These are phyloP conservation scores for Lepidocolaptes lacrymiger DNA, from an alignment of 2,797 vertebrate genomes.

Conservation along the genomic window DNA sequence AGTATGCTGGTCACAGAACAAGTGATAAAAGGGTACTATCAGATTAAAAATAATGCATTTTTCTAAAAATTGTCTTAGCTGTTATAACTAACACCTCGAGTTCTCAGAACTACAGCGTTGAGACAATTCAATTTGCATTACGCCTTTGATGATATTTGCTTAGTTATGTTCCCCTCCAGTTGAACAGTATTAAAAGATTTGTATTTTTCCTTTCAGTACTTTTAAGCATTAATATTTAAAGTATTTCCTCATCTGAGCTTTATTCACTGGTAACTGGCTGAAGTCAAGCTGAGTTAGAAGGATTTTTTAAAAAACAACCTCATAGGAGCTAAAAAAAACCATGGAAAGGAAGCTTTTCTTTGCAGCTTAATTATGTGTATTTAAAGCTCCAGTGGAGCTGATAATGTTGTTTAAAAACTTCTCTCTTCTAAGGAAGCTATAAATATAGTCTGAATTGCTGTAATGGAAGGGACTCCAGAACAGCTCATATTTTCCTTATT, in stretches of 20 bases:
- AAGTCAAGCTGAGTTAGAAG: slow-evolving; percentile 22
- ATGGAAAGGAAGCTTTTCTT: slow-evolving; percentile 7
- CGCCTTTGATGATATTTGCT: slow-evolving; percentile 37
- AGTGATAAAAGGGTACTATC: slow-evolving; percentile 28
- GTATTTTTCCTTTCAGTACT: neutral
- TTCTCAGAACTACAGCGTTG: slow-evolving; percentile 22
- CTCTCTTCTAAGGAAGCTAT: neutral
- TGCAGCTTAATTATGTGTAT: slow-evolving; percentile 56
- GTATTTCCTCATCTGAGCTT: slow-evolving; percentile 8
- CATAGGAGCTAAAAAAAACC: neutral
- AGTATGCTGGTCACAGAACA: slow-evolving; percentile 23
- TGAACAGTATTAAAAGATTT: slow-evolving; percentile 13
- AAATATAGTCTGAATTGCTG: slow-evolving; percentile 28
- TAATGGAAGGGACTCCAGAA: neutral
- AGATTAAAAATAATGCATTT: slow-evolving; percentile 29
- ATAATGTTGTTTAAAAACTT: slow-evolving; percentile 52
- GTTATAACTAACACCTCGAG: slow-evolving; percentile 31
- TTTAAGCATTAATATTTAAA: slow-evolving; percentile 33
- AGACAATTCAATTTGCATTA: slow-evolving; percentile 39
- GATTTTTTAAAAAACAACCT: neutral
- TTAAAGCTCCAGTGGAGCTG: slow-evolving; percentile 55
- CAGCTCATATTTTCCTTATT: neutral
- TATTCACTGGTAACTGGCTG: slow-evolving; percentile 3
- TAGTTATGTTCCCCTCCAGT: neutral
- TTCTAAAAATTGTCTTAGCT: slow-evolving; percentile 23